phyloP scores from a whole-genome alignment of 2,888 invertebrate species.

The Disparrhopalites patrizii region DNA sequence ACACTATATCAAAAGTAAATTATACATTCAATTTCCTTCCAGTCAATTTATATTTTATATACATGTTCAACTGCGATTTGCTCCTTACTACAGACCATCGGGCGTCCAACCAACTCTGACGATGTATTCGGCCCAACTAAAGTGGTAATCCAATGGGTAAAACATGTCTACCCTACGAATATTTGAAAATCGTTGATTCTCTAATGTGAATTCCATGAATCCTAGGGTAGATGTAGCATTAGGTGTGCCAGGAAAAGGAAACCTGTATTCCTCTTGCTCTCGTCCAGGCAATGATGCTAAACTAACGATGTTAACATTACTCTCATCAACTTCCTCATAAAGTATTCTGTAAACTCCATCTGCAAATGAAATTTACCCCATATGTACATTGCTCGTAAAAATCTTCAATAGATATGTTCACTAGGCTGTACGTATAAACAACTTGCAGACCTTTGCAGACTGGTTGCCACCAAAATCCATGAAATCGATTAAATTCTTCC shows the following conservation, averaged over 20 bases:
- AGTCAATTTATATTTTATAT: constrained; percentile 1
- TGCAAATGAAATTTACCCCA: constrained; percentile 18
- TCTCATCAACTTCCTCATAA: constrained; percentile 59
- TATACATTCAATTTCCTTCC: too few species aligned
- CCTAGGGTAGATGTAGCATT: constrained; percentile 88
- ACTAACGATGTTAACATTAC: constrained; percentile 84
- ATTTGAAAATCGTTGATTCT: constrained; percentile 67
- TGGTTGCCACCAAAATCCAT: constrained; percentile 98
- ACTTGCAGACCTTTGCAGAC: constrained; percentile 9
- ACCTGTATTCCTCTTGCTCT: constrained; percentile 56
- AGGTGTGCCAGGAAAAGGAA: constrained; percentile 80
- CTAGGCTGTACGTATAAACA: not conserved
- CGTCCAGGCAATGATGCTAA: constrained; percentile 51
- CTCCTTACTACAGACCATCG: constrained; percentile 76
- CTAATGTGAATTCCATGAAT: constrained; percentile 57
- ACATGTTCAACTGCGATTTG: not conserved
- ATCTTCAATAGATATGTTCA: too few species aligned
- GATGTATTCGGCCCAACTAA: constrained; percentile 93
- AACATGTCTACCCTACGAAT: constrained; percentile 70
- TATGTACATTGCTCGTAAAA: too few species aligned
- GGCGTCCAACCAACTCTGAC: constrained; percentile 94
- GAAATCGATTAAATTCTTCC: constrained; percentile 94
- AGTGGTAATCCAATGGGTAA: constrained; percentile 71
- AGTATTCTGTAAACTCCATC: constrained; percentile 53
- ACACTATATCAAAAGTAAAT: constrained; percentile 59